Evolutionary conservation across 2,797 vertebrate species (phyloP), one percentile per base, ranked within the genome.

Genomic region (Anabas testudineus): DNA sequence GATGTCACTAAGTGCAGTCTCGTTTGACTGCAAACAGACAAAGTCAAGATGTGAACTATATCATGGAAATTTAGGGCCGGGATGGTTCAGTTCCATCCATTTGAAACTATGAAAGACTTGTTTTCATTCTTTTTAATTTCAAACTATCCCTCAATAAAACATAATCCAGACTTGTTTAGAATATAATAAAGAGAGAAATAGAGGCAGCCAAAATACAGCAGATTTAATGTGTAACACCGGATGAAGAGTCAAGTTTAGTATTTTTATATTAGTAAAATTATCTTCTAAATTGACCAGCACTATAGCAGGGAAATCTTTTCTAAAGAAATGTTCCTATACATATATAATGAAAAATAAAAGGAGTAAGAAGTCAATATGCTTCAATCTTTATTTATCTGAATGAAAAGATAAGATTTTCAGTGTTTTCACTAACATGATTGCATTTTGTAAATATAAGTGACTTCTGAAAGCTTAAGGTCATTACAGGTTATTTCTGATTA

Each of bases 91-190:
- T 64, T 69, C 14, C 52, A 9, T n/a, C n/a, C 6, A 32, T 19
- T 41, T n/a, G 0, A 49, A 53, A 24, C 57, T n/a, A 48, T 36
- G 22, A 51, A 24, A 65, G 34, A 56, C 9, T 1, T 62, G 19
- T 68, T 68, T 55, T 49, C 14, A 55, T 58, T 80, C 54, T 32
- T 60, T 56, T 47, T n/a, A 19, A n/a, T 6, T 10, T 24, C 26
- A 63, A 59, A 72, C 61, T 21, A 54, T 39, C 7, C 19, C 18
- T 34, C 16, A 43, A 26, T 41, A 57, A 43, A 55, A 36, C 15
- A 39, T 19, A 10, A 71, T 39, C 18, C 21, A 52, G 58, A 72
- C 70, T 67, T 82, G 53, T 83, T 73, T 53, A 62, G 51, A 81
- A 60, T 59, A 59, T 21, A 67, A 80, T 67, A 69, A 67, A 63